phyloP scores from a whole-genome alignment of 2,113 vertebrate species.

The Myotis lucifugus region DNA sequence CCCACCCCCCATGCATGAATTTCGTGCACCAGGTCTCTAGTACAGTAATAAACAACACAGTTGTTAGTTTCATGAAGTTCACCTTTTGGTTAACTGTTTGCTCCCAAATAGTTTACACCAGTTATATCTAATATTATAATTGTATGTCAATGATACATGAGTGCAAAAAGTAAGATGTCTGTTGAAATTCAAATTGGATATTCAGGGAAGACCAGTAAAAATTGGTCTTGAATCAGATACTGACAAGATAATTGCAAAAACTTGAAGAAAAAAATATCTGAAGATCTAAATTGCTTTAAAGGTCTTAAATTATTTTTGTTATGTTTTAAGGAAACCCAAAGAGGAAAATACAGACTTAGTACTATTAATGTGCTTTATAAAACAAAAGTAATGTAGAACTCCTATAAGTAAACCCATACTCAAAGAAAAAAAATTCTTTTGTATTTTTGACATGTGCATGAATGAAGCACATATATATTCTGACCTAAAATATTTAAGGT shows the following conservation, averaged over 20 bases:
- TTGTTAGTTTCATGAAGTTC: not conserved
- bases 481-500: slow-evolving; percentile 14
- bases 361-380: not conserved
- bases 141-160: not conserved
- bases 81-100: not conserved
- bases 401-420: not conserved
- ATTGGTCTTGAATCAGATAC: not conserved
- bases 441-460: not conserved
- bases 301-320: not conserved
- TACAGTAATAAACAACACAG: not conserved
- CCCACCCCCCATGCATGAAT: no score
- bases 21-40: no score
- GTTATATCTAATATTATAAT: not conserved
- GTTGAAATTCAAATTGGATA: not conserved
- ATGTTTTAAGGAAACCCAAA: not conserved
- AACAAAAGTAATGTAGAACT: not conserved
- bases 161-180: not conserved
- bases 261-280: not conserved
- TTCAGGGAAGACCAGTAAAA: not conserved
- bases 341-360: not conserved
- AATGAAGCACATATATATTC: not conserved
- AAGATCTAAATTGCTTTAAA: not conserved
- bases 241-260: not conserved
- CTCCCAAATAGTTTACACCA: not conserved
- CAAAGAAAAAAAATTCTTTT: not conserved